Percentiles rank a stretch among this genome's conserved stretches.
phyloP scores from a whole-genome alignment of 1,140 invertebrate species.

The Acyrthosiphon pisum region DNA sequence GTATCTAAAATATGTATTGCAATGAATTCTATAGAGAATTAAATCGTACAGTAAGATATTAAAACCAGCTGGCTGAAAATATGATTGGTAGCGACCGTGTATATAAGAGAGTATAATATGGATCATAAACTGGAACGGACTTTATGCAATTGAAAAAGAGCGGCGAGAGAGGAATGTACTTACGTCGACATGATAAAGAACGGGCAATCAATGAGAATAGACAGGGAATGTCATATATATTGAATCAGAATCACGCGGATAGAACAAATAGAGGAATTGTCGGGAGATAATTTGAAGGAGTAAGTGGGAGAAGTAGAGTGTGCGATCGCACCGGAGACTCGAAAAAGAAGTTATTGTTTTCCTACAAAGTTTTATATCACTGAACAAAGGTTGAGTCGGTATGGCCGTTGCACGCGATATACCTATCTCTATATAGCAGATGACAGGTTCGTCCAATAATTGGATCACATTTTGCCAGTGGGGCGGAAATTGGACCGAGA shows the following conservation, averaged over 20 bases:
- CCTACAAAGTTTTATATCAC: neutral
- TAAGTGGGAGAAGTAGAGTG: neutral
- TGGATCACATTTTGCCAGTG: neutral
- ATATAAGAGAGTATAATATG: neutral
- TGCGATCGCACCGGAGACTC: neutral
- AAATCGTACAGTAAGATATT: neutral
- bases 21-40: neutral
- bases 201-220: neutral
- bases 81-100: neutral
- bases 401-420: neutral
- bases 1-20: neutral
- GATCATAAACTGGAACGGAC: neutral
- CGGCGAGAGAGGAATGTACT: neutral
- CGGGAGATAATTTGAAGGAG: neutral
- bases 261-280: neutral
- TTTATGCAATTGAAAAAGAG: neutral
- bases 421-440: neutral
- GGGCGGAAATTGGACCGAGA: neutral
- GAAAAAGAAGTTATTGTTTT: neutral
- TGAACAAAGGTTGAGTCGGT: neutral
- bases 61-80: neutral
- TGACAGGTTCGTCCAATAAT: conserved; percentile 10
- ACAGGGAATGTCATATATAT: neutral
- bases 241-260: neutral
- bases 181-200: neutral